Conservation (phyloP, 2,888 invertebrate genomes). For the Microctonus aethiopoides region DNA sequence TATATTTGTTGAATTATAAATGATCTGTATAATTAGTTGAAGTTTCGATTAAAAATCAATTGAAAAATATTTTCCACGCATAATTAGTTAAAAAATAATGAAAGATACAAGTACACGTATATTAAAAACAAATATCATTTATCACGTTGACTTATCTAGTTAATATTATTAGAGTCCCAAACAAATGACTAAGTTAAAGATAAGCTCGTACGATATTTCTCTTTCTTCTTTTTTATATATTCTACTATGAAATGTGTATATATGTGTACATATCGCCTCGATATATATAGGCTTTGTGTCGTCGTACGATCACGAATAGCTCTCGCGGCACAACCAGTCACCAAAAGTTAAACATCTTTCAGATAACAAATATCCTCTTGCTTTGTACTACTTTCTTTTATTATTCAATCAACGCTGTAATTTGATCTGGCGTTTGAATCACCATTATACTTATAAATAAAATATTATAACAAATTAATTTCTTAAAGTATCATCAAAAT, state of each 20-base stretch:
- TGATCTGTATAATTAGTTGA: neutral
- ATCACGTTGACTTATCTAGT: neutral
- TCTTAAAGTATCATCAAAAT: no score
- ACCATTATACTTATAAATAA: neutral
- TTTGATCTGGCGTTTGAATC: neutral
- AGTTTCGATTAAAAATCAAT: no score
- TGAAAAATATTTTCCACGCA: no score
- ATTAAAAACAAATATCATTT: neutral
- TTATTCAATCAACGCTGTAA: neutral
- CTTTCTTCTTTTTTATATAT: neutral
- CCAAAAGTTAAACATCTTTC: slow-evolving; percentile 10
- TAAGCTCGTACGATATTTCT: neutral
- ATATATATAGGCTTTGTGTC: neutral
- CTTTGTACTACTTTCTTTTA: neutral
- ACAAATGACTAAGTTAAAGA: neutral
- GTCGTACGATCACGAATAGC: neutral
- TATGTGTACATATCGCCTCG: neutral
- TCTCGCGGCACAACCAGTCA: slow-evolving; percentile 5
- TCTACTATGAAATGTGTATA: no score
- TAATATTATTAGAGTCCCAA: neutral
- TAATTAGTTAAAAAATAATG: no score
- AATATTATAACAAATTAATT: neutral
- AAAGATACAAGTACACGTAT: no score
- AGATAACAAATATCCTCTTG: neutral
- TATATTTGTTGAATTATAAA: neutral